phyloP scores from a whole-genome alignment of 2,113 vertebrate genomes.

The Hepsetus odoe region DNA sequence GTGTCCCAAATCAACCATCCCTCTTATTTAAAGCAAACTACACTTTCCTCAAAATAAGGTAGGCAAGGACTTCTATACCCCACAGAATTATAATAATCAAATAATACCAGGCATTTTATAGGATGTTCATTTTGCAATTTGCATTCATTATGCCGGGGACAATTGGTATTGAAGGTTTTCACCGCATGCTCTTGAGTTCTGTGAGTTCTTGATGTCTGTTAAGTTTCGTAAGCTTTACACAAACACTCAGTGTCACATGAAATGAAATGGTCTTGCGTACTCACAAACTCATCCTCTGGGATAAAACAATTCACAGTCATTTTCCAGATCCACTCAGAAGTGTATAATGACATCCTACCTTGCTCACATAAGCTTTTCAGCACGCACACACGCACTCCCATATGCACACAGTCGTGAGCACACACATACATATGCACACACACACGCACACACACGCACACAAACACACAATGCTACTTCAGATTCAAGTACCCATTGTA shows the following conservation, averaged over 20 bases:
- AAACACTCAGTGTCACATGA: conserved; percentile 16
- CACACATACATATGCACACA: background rate
- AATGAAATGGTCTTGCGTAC: conserved; percentile 15
- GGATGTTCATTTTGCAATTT: background rate
- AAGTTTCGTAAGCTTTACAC: conserved; percentile 28
- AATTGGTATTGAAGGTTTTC: conserved; percentile 16
- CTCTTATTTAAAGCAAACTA: background rate
- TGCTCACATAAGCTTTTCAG: conserved; percentile 38
- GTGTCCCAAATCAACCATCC: background rate
- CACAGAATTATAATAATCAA: background rate
- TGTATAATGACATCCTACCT: conserved; percentile 47
- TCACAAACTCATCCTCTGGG: conserved; percentile 13
- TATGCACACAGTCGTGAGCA: too few relatives aligned
- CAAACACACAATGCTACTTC: conserved; percentile 41
- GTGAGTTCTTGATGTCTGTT: conserved; percentile 20
- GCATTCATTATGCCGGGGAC: background rate
- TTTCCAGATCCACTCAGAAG: conserved; percentile 34
- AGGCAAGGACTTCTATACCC: background rate
- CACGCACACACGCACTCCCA: conserved; percentile 15
- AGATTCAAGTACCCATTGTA: conserved; percentile 51
- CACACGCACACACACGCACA: background rate
- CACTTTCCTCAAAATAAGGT: background rate
- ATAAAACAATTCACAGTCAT: conserved; percentile 50
- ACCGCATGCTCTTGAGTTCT: conserved; percentile 27
- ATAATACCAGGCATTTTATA: background rate